Evolutionary conservation across 64 coral and sea anemone genomes (phyloP).

Genomic region (Astreopora myriophthalma): DNA sequence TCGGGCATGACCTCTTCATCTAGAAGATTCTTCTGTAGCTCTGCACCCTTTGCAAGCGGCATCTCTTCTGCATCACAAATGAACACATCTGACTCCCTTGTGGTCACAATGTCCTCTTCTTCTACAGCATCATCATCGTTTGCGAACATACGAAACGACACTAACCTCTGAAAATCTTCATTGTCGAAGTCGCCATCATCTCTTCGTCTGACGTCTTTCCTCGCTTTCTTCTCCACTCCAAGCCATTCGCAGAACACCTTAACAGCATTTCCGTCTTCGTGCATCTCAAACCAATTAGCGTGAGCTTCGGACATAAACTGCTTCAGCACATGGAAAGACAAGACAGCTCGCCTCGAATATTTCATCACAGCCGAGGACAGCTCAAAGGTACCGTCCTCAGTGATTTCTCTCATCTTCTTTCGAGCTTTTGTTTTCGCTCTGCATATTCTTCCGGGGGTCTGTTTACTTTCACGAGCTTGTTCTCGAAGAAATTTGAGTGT

Average conservation of each 20-base stretch:
- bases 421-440: not conserved
- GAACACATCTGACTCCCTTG: conserved; percentile 58
- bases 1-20: not conserved
- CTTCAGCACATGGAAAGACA: not conserved
- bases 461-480: not conserved
- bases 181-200: not conserved
- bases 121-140: conserved; percentile 33
- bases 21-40: conserved; percentile 17
- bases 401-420: not conserved
- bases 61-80: conserved; percentile 33
- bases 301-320: not conserved
- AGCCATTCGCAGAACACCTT: not conserved
- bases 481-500: conserved; percentile 45
- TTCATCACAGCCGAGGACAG: not conserved
- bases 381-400: not conserved
- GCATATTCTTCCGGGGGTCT: not conserved
- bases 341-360: conserved; percentile 4
- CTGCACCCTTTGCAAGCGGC: not conserved
- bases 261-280: not conserved
- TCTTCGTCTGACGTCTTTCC: not conserved
- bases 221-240: not conserved
- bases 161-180: conserved; percentile 23
- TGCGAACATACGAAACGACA: conserved; percentile 47
- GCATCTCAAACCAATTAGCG: not conserved
- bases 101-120: not conserved